Conservation (phyloP, 2,113 vertebrate genomes). For the Delphinapterus leucas region DNA sequence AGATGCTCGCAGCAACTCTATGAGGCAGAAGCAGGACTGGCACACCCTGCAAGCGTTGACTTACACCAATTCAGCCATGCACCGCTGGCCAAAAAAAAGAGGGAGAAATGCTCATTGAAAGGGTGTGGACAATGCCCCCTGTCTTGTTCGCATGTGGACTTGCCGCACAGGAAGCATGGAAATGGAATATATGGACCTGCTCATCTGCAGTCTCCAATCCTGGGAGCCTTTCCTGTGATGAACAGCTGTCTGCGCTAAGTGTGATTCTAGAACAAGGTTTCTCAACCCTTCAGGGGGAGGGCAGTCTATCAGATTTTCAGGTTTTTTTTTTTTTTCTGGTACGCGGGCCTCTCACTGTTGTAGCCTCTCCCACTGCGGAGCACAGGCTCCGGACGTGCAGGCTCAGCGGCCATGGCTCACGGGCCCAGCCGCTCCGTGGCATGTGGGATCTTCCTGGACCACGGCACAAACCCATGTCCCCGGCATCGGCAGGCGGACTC, state of each 20-base stretch:
- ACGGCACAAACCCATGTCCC: too few species aligned
- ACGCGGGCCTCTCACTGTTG: too few species aligned
- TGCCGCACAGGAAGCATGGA: neutral
- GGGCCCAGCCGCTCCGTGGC: too few species aligned
- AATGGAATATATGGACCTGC: neutral
- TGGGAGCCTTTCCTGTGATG: neutral
- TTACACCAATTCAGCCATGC: neutral
- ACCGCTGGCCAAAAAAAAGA: neutral
- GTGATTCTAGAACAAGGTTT: neutral
- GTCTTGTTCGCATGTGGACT: neutral
- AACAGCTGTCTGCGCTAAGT: neutral
- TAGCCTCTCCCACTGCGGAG: too few species aligned
- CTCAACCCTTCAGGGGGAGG: neutral
- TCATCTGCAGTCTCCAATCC: fast-evolving
- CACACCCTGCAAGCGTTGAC: neutral
- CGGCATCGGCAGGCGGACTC: too few species aligned
- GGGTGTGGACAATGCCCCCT: neutral
- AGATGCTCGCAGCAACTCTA: neutral
- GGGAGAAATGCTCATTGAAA: neutral
- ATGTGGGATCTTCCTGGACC: too few species aligned
- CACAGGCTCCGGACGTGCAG: too few species aligned
- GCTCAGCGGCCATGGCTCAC: too few species aligned
- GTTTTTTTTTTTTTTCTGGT: too few species aligned
- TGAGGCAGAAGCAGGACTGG: too few species aligned
- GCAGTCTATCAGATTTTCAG: neutral